Conservation (phyloP, 2,113 vertebrate genomes). For the Limanda limanda region DNA sequence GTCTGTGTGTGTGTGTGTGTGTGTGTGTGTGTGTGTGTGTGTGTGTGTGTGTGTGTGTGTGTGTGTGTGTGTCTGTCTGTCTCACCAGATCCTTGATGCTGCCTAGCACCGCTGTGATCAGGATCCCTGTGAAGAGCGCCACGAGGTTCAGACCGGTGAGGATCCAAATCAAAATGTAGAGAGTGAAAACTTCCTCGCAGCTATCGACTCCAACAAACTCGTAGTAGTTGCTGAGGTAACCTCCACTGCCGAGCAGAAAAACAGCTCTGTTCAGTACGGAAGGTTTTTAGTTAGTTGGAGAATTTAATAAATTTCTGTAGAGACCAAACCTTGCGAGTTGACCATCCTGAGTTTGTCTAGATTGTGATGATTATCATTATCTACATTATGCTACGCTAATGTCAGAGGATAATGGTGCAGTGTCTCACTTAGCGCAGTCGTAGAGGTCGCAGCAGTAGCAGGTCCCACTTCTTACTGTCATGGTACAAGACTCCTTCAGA, state of each 20-base stretch:
- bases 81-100: conserved; percentile 78
- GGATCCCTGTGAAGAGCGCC: conserved; percentile 74
- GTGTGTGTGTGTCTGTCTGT: conserved; percentile 3
- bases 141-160: conserved; percentile 74
- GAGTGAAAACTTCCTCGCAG: conserved; percentile 76
- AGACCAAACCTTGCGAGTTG: neutral
- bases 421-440: conserved; percentile 80
- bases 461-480: conserved; percentile 78
- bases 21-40: neutral
- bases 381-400: neutral
- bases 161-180: conserved; percentile 78
- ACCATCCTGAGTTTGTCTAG: neutral
- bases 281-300: neutral
- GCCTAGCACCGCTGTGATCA: conserved; percentile 78
- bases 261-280: neutral
- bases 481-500: conserved; percentile 72
- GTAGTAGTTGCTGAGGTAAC: conserved; percentile 79
- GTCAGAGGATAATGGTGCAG: neutral
- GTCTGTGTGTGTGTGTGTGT: too few relatives aligned
- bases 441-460: conserved; percentile 85
- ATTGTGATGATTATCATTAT: neutral
- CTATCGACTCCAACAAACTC: conserved; percentile 82
- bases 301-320: neutral
- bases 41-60: neutral
- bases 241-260: conserved; percentile 70